A percentile compares a stretch with the other conserved stretches of the same genome.
These are phyloP conservation scores for Brachirus orientalis DNA, from an alignment of 2,113 vertebrate species.

Conservation along the genomic window DNA sequence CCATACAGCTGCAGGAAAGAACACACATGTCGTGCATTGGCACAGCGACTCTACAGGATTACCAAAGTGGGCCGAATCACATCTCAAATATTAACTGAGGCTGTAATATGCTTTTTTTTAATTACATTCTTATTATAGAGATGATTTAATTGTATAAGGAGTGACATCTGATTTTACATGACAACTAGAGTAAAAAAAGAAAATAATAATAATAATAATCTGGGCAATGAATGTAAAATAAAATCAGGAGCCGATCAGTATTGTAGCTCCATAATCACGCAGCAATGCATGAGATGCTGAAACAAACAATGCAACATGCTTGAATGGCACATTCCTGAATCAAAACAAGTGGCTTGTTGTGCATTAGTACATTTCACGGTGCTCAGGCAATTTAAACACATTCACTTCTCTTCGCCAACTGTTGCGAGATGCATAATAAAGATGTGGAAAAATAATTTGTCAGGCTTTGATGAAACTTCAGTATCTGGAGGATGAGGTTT, in stretches of 20 bases:
- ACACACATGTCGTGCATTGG: conserved; percentile 12
- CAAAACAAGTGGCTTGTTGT: conserved; percentile 39
- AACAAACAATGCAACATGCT: conserved; percentile 47
- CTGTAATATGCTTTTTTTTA: background rate
- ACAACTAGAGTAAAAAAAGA: no score
- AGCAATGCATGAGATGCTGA: background rate
- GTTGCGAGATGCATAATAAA: conserved; percentile 66
- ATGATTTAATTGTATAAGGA: no score
- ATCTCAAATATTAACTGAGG: background rate
- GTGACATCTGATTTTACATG: no score
- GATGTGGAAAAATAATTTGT: conserved; percentile 54
- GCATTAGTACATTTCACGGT: conserved; percentile 70
- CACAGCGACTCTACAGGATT: conserved; percentile 9
- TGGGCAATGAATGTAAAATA: background rate
- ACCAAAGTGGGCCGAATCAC: background rate
- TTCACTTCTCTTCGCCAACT: conserved; percentile 41
- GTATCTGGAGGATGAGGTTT: conserved; percentile 22
- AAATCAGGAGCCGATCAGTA: background rate
- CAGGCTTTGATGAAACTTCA: conserved; percentile 62
- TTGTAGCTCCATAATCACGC: no score
- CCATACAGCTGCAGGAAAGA: conserved; percentile 33
- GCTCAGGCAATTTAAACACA: conserved; percentile 61
- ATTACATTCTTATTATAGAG: no score
- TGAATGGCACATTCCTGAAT: conserved; percentile 51
- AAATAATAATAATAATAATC: no score